phyloP scores from a whole-genome alignment of 2,113 vertebrate species.

The Scomber japonicus region DNA sequence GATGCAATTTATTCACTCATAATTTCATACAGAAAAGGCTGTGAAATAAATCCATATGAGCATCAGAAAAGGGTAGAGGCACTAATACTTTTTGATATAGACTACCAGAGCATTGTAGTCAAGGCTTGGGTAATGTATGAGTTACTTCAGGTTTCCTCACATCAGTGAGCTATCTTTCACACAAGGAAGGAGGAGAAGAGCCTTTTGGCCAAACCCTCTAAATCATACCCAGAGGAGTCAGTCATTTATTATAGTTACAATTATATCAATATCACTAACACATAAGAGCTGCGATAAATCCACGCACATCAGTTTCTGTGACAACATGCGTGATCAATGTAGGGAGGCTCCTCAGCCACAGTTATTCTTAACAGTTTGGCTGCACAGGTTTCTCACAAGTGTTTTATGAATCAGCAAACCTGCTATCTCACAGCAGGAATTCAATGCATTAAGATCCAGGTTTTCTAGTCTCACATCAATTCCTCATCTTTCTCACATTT shows the following conservation, averaged over 20 bases:
- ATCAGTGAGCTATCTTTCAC: constrained; percentile 84
- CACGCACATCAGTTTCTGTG: constrained; percentile 69
- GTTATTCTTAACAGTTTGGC: constrained; percentile 32
- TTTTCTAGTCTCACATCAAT: constrained; percentile 7
- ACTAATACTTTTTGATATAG: constrained; percentile 80
- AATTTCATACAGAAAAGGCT: constrained; percentile 96
- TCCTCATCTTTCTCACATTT: constrained; percentile 1
- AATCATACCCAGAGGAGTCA: constrained; percentile 73
- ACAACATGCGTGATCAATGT: constrained; percentile 73
- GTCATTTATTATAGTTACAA: constrained; percentile 82
- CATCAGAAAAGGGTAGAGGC: constrained; percentile 75
- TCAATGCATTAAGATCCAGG: not conserved
- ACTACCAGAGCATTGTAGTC: constrained; percentile 78
- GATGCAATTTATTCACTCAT: constrained; percentile 98
- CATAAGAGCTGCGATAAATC: constrained; percentile 81
- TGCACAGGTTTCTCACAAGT: constrained; percentile 15
- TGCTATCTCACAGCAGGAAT: not conserved
- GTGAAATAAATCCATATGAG: constrained; percentile 92
- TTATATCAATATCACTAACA: constrained; percentile 83
- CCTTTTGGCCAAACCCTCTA: constrained; percentile 76
- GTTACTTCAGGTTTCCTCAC: constrained; percentile 79
- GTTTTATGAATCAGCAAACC: constrained; percentile 56
- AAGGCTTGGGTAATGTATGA: constrained; percentile 82
- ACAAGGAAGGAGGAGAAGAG: constrained; percentile 76
- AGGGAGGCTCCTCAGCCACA: constrained; percentile 43